Percentiles rank a stretch among this genome's conserved stretches.
These are phyloP conservation scores for Eristalis intricaria DNA, from an alignment of 2,888 invertebrate genomes.

Conservation along the genomic window DNA sequence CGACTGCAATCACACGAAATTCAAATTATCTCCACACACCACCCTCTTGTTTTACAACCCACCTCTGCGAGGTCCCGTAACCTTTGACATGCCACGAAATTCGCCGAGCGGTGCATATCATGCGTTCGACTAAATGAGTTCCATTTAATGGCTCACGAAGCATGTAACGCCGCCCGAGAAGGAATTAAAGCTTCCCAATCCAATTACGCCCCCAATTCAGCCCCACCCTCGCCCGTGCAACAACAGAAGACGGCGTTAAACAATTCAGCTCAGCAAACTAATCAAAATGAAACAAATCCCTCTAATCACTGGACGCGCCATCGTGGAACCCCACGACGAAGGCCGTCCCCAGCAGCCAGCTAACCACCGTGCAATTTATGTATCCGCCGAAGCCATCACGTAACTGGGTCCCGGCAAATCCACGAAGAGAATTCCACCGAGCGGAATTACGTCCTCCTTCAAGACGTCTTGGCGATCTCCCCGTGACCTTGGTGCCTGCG, in stretches of 20 bases:
- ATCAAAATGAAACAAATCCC: conserved; percentile 8
- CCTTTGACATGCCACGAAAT: no score
- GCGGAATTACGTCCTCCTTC: not conserved
- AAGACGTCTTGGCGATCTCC: not conserved
- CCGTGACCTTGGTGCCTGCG: not conserved
- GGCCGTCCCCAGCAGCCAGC: not conserved
- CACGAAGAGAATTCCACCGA: not conserved
- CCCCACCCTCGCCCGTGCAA: no score
- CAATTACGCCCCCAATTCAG: no score
- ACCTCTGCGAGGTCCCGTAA: no score
- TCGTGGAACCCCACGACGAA: not conserved
- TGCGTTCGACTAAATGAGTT: no score
- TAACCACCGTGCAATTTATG: not conserved
- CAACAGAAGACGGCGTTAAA: not conserved
- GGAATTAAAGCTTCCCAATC: no score
- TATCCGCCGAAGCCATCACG: not conserved
- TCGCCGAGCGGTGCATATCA: no score
- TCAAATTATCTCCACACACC: no score
- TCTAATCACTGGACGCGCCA: conserved; percentile 3
- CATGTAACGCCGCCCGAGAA: no score
- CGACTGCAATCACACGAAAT: no score
- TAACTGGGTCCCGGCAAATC: not conserved
- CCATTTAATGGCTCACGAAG: no score
- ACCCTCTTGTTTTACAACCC: no score
- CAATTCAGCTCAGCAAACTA: conserved; percentile 1